Evolutionary conservation across 2,113 vertebrate species (phyloP).

Genomic region (Mustela nigripes): DNA sequence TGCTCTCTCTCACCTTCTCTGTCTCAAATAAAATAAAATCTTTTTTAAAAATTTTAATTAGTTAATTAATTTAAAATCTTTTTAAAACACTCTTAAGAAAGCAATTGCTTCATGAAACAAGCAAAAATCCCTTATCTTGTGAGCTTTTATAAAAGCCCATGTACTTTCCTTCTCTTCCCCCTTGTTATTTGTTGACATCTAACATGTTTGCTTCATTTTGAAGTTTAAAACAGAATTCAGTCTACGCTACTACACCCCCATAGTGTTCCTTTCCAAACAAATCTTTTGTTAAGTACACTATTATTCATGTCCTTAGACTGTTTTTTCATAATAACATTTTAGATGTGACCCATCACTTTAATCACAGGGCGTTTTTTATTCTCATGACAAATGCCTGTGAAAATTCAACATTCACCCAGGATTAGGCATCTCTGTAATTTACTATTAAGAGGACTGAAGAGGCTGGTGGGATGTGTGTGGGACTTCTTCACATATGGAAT

Average conservation of each 20-base stretch:
- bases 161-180: background rate
- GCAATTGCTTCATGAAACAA: background rate
- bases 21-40: too few relatives aligned
- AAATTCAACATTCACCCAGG: background rate
- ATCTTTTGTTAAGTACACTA: background rate
- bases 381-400: background rate
- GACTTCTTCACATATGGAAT: background rate
- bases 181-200: background rate
- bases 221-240: slow-evolving; percentile 30
- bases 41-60: too few relatives aligned
- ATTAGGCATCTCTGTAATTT: background rate
- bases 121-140: background rate
- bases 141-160: background rate
- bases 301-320: background rate
- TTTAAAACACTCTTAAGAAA: background rate
- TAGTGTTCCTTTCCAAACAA: background rate
- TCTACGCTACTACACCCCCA: background rate
- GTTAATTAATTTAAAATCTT: background rate
- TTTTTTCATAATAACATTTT: background rate
- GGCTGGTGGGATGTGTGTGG: background rate
- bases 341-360: background rate
- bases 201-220: background rate
- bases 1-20: too few relatives aligned
- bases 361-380: background rate
- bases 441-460: background rate